Percentiles rank a stretch among this genome's conserved stretches.
phyloP scores from a whole-genome alignment of 2,113 vertebrate genomes.

The Xiphophorus couchianus region DNA sequence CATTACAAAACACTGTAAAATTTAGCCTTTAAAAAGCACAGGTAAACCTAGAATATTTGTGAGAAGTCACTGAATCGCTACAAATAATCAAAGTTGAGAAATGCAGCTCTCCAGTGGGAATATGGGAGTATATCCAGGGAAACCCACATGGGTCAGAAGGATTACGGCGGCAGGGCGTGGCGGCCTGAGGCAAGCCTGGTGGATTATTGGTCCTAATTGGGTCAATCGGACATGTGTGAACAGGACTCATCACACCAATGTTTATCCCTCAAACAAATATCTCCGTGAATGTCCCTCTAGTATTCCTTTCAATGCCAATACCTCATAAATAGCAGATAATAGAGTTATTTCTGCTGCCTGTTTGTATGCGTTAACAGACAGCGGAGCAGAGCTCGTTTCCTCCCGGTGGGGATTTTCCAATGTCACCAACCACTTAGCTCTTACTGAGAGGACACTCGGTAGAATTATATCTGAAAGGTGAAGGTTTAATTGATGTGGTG shows the following conservation, averaged over 20 bases:
- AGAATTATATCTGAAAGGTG: conserved; percentile 61
- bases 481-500: conserved; percentile 48
- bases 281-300: conserved; percentile 11
- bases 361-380: conserved; percentile 32
- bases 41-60: conserved; percentile 2
- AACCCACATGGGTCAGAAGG: conserved; percentile 65
- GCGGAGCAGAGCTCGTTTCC: conserved; percentile 17
- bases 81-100: conserved; percentile 45
- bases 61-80: conserved; percentile 27
- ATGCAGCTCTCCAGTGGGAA: conserved; percentile 27
- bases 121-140: conserved; percentile 21
- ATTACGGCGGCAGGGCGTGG: conserved; percentile 63
- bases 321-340: conserved; percentile 16
- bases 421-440: conserved; percentile 59
- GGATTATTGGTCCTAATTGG: conserved; percentile 78
- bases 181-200: conserved; percentile 46
- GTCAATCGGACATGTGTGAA: conserved; percentile 65
- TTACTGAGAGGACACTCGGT: conserved; percentile 33
- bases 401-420: conserved; percentile 54
- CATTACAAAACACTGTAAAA: not conserved
- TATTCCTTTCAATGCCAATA: conserved; percentile 3
- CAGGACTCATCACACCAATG: conserved; percentile 40
- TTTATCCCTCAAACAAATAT: conserved; percentile 41
- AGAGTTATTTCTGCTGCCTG: conserved; percentile 36
- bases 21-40: not conserved